Evolutionary conservation across 2,797 vertebrate genomes (phyloP), one percentile per base, ranked within the genome.

Genomic region (Cynodonichthys magdalenae): DNA sequence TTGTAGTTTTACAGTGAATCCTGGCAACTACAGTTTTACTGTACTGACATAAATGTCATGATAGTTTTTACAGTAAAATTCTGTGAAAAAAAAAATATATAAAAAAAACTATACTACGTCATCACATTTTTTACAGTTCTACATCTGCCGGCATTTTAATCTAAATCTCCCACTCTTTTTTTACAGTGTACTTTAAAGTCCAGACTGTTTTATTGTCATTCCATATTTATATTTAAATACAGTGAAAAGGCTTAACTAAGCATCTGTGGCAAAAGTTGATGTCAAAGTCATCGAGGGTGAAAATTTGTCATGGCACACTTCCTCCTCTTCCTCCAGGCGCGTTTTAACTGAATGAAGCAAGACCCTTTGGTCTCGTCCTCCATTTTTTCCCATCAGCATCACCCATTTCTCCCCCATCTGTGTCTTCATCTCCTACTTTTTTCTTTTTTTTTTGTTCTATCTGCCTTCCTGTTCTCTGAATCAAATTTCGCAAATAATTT

Each of bases 301-400:
- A 84, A 64, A 65, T 64, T 64, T 76, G 75, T 66, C 60, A 71
- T 69, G 64, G 68, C 65, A 72, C 66, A 66, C 60, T 71, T 74
- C 66, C 52, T 50, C 28, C 46, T 63, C 49, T 8, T 53, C 63
- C 79, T 53, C 7, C 10, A 1, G 70, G 72, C 41, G 28, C 41
- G 34, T 64, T 73, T 66, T 15, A 63, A 36, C 75, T 19, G 24
- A 41, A 66, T 74, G 69, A 76, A 59, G 74, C 52, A 68, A 80
- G 47, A 59, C 59, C 55, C n/a, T 77, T 44, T 68, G 48, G 19
- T 57, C 76, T 70, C 39, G 2, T 24, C 2, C 46, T n/a, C 56
- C 5, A 59, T 63, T 62, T 66, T 65, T 7, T 63, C 45, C 39
- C 29, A 3, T 52, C 28, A 0, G 27, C 61, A 5, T 63, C 53